Conservation (phyloP, 2,797 vertebrate genomes). For the Syngnathus acus region DNA sequence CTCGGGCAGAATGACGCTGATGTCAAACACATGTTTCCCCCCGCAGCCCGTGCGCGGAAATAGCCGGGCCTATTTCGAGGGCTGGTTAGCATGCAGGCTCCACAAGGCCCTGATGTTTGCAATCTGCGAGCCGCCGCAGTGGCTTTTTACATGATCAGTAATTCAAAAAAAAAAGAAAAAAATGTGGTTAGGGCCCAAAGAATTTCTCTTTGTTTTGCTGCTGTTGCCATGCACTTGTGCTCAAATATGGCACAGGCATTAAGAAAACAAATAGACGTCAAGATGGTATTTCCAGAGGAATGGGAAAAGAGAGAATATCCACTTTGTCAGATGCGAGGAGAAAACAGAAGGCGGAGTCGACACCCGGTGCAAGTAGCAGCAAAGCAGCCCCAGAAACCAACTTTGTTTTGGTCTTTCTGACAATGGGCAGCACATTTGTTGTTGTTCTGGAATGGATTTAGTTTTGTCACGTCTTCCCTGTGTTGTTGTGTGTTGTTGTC, state of each 20-base stretch:
- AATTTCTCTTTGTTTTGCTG: conserved; percentile 76
- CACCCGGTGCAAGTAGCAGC: conserved; percentile 35
- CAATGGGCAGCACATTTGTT: neutral
- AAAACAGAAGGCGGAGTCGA: conserved; percentile 48
- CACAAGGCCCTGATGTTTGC: conserved; percentile 74
- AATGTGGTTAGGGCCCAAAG: conserved; percentile 66
- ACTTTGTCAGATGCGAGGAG: conserved; percentile 61
- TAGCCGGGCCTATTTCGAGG: conserved; percentile 75
- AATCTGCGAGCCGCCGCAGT: conserved; percentile 72
- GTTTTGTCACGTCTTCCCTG: neutral
- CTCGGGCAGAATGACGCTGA: conserved; percentile 60
- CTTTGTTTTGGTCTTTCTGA: neutral
- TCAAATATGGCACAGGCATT: conserved; percentile 68
- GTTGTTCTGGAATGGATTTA: no score
- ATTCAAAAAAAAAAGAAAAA: conserved; percentile 72
- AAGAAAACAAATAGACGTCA: conserved; percentile 55
- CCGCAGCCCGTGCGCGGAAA: conserved; percentile 71
- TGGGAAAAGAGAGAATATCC: conserved; percentile 50
- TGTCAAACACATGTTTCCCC: conserved; percentile 78
- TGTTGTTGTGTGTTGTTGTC: neutral
- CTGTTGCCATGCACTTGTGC: conserved; percentile 79
- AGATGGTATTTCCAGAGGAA: conserved; percentile 63
- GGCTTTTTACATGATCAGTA: conserved; percentile 82
- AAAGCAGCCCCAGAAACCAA: neutral
- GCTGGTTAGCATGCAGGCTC: conserved; percentile 73